Evolutionary conservation across 2,113 vertebrate species (phyloP).

Genomic region (Dascyllus trimaculatus): DNA sequence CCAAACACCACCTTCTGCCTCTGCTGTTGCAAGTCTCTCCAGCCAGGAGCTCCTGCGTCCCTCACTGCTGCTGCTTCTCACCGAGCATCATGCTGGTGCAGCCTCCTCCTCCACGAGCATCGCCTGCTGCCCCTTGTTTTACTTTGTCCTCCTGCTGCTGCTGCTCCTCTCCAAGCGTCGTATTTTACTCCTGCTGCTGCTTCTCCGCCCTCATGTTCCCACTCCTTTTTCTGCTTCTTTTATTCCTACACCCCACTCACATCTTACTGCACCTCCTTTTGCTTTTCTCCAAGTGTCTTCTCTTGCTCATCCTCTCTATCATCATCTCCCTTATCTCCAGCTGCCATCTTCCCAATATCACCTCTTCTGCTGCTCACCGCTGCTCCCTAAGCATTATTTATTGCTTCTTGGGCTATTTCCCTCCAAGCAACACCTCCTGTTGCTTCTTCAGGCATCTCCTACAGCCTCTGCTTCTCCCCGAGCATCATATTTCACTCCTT

Average conservation of each 20-base stretch:
- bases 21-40: constrained; percentile 9
- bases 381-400: too few relatives aligned
- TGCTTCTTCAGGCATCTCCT: neutral
- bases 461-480: neutral
- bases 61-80: neutral
- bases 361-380: neutral
- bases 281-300: neutral
- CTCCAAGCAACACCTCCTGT: neutral
- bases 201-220: neutral
- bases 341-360: neutral
- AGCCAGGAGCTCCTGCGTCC: too few relatives aligned
- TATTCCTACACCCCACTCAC: too few relatives aligned
- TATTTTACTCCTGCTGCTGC: too few relatives aligned
- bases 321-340: neutral
- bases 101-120: neutral
- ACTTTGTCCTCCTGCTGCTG: too few relatives aligned
- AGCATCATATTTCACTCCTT: neutral
- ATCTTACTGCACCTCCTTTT: too few relatives aligned
- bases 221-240: too few relatives aligned
- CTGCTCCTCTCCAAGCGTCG: too few relatives aligned
- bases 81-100: neutral
- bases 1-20: constrained; percentile 23
- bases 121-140: neutral
- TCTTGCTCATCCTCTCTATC: neutral
- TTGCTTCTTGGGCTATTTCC: too few relatives aligned